Evolutionary conservation across 2,797 vertebrate genomes (phyloP).

Genomic region (Microhierax caerulescens): DNA sequence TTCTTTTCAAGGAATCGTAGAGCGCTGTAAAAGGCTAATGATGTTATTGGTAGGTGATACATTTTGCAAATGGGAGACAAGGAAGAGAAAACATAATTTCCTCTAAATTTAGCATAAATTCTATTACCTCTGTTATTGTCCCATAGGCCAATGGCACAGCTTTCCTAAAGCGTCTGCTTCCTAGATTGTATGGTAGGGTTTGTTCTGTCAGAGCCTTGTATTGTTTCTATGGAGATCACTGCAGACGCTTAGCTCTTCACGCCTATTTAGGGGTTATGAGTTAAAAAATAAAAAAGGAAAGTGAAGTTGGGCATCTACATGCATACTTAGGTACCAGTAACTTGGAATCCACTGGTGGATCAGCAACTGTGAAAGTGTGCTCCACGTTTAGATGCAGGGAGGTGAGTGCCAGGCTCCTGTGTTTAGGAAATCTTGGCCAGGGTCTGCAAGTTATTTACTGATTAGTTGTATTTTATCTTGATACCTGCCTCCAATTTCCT

Average conservation of each 20-base stretch:
- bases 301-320: not conserved
- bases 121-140: not conserved
- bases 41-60: constrained; percentile 11
- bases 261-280: not conserved
- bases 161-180: constrained; percentile 37
- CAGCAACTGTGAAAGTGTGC: not conserved
- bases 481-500: not conserved
- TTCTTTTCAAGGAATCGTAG: not conserved
- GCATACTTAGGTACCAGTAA: not conserved
- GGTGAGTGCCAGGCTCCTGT: not conserved
- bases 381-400: not conserved
- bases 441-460: not conserved
- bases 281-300: not conserved
- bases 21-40: not conserved
- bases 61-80: constrained; percentile 1
- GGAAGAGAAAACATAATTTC: constrained; percentile 49
- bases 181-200: not conserved
- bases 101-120: constrained; percentile 45
- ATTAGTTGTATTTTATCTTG: not conserved
- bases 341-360: not conserved
- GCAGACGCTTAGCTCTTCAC: not conserved
- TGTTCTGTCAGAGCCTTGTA: not conserved
- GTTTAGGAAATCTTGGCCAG: not conserved
- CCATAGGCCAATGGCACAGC: not conserved
- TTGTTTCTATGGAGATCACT: constrained; percentile 48